Evolutionary conservation across 2,888 invertebrate species (phyloP), one percentile per base, ranked within the genome.

Genomic region (Megaustenia siamemsis): DNA sequence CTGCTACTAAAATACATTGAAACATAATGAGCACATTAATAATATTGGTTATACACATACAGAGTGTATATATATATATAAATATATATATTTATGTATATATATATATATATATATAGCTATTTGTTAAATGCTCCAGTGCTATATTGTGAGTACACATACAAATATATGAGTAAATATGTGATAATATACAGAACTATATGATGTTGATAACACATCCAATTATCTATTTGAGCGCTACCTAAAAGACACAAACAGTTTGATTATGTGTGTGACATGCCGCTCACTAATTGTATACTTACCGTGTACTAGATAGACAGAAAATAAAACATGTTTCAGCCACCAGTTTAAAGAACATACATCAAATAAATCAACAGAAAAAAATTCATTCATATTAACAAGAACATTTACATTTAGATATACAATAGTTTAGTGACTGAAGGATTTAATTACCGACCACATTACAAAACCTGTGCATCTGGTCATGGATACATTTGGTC

Each of bases 221-320:
- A 24, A 21, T 24, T 28, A 28, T 28, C 12, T 28, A 73, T n/a
- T 43, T 45, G 8, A 45, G 28, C n/a, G 0, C n/a, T 45, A 73
- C n/a, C 12, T 43, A 28, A 1, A 28, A 45, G 15, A 49, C 73
- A 6, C 32, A 0, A 24, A 32, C 8, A 2, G 49, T 73, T 10
- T 73, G 49, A 49, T 28, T 73, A 73, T 49, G 32, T 73, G 49
- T 18, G 49, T 32, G 2, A 78, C 78, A 66, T 78, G 78, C 78
- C 32, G 28, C 66, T 38, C 10, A 66, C 10, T n/a, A 40, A 15
- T 66, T 18, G 21, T 40, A 78, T 78, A 78, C 78, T 78, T 35
- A 78, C 78, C 78, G 45, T 60, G 66, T 38, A 78, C 78, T 78
- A 78, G 43, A 78, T 35, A 63, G 63, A 78, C 78, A 43, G n/a